Evolutionary conservation across 2,797 vertebrate species (phyloP), one percentile per base, ranked within the genome.

Genomic region (Sphaeramia orbicularis): DNA sequence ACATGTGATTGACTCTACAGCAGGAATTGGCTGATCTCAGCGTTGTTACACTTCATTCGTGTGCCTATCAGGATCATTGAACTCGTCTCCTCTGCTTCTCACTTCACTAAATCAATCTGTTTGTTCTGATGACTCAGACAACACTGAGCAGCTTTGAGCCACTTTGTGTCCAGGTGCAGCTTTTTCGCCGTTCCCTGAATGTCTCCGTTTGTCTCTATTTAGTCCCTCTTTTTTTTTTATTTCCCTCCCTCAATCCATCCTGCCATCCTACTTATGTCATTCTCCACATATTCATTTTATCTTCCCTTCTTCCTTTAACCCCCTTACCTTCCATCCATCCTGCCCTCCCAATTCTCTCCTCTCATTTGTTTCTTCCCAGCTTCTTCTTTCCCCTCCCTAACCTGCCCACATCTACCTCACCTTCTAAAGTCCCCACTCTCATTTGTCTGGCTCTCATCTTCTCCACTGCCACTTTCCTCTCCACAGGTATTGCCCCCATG

Each of bases 81-180:
- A 47, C 80, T 66, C 0, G 12, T 78, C 69, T 71, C 50, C 51
- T 70, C 48, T 42, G 36, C 58, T 65, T 41, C 27, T 27, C 37
- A 13, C 44, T 48, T 54, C 70, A 64, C 58, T 69, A 76, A 83
- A 84, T 83, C 65, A 71, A 63, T 75, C 59, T 58, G 82, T 86
- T 79, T 60, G 65, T 62, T 67, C 35, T 56, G 80, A 81, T 80
- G 76, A 83, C 68, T 83, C 79, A 69, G 78, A 70, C 36, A 35
- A 78, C 74, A 51, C 35, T 6, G 53, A 73, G 60, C 47, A 44
- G 2, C 16, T 65, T 56, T 35, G 41, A 71, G 49, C 54, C 57
- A 16, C 45, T 77, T 56, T 58, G 49, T 68, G 52, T 51, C 37
- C 56, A 45, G 56, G 36, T 71, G 44, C 48, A 38, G 35, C n/a